phyloP scores from a whole-genome alignment of 2,113 vertebrate genomes.

The Larimichthys polyactis region DNA sequence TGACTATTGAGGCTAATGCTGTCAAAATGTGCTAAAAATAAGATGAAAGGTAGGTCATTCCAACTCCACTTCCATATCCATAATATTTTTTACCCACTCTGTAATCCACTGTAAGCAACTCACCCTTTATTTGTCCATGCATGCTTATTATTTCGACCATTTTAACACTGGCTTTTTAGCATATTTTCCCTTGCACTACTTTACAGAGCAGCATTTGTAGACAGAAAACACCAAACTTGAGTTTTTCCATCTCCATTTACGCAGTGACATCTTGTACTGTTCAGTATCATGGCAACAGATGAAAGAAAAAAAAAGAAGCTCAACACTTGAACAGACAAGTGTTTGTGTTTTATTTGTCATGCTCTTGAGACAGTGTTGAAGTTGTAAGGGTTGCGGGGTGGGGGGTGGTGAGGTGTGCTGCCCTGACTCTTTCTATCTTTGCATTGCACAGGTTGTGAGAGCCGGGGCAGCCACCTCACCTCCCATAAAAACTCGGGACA shows the following conservation, averaged over 20 bases:
- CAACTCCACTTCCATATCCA: neutral
- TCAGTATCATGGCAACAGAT: neutral
- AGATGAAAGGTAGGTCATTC: neutral
- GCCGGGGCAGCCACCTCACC: conserved; percentile 82
- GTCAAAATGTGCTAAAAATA: neutral
- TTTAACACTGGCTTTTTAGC: neutral
- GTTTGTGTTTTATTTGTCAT: conserved; percentile 38
- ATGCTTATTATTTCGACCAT: neutral
- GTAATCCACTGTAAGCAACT: neutral
- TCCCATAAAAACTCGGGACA: conserved; percentile 78
- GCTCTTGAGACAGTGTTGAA: conserved; percentile 35
- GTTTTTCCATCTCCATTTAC: neutral
- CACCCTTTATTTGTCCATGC: neutral
- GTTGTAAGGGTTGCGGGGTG: conserved; percentile 55
- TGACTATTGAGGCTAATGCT: neutral
- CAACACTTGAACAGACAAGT: neutral
- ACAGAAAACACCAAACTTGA: neutral
- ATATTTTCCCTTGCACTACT: neutral
- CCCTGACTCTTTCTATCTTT: conserved; percentile 90
- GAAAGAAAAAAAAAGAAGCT: conserved; percentile 1
- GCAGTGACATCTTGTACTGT: neutral
- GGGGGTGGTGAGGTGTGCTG: conserved; percentile 80
- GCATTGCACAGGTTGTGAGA: conserved; percentile 90
- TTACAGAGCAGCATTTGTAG: neutral
- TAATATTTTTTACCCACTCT: neutral